Evolutionary conservation across 2,797 vertebrate genomes (phyloP).

Genomic region (Chelmon rostratus): DNA sequence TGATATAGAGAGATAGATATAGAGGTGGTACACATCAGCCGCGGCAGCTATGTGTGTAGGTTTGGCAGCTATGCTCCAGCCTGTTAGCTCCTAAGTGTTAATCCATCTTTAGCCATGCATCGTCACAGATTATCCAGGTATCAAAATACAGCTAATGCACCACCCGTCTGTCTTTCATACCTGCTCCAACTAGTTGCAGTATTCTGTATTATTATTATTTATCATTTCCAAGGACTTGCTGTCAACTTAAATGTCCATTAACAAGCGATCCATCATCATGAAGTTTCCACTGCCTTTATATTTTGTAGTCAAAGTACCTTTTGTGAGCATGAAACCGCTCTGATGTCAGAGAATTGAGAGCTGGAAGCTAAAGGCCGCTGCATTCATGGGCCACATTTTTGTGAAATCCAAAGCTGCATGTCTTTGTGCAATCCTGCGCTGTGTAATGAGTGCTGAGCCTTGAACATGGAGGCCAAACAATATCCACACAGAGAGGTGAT

Average conservation of each 20-base stretch:
- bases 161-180: neutral
- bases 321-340: neutral
- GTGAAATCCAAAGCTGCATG: slow-evolving; percentile 11
- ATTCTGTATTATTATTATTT: neutral
- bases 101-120: neutral
- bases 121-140: neutral
- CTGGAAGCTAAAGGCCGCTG: neutral
- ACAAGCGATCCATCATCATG: neutral
- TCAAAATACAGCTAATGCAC: neutral
- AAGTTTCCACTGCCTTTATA: slow-evolving; percentile 1
- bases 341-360: neutral
- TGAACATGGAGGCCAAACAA: neutral
- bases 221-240: neutral
- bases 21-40: neutral
- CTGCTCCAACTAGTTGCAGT: neutral
- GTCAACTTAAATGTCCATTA: slow-evolving; percentile 13
- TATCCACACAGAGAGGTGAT: neutral
- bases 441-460: neutral
- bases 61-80: neutral
- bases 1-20: neutral
- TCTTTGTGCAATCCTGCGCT: neutral
- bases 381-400: slow-evolving; percentile 1
- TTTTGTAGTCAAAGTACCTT: neutral
- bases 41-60: neutral
- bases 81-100: neutral